A percentile compares a stretch with the other conserved stretches of the same genome.
These are phyloP conservation scores for Tupaia tana DNA, from an alignment of 2,113 vertebrate species.

Conservation along the genomic window DNA sequence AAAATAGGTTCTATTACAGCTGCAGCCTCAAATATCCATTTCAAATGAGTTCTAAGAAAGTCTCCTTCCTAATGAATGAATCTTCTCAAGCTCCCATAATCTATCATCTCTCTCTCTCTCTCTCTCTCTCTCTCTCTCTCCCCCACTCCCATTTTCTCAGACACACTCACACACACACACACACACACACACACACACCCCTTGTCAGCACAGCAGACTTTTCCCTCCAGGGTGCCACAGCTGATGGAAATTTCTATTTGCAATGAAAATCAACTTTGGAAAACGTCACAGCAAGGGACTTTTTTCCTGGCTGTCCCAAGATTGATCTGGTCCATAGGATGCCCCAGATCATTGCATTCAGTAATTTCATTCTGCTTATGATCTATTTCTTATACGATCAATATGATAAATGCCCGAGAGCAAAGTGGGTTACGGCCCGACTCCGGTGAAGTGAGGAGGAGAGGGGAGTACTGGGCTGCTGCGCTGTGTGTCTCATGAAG, in stretches of 20 bases:
- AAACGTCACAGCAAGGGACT: constrained; percentile 74
- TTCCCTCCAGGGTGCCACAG: constrained; percentile 63
- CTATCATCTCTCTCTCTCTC: neutral
- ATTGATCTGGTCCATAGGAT: constrained; percentile 81
- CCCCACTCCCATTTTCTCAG: neutral
- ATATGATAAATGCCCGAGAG: constrained; percentile 84
- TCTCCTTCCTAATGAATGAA: constrained; percentile 3
- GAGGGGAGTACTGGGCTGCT: constrained; percentile 61
- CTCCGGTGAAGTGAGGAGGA: constrained; percentile 39
- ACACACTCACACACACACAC: neutral
- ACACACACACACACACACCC: neutral
- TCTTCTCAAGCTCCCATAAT: neutral
- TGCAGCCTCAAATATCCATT: constrained; percentile 17
- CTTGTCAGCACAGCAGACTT: constrained; percentile 34
- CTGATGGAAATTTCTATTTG: constrained; percentile 83
- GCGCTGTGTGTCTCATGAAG: constrained; percentile 83
- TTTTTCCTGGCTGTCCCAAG: constrained; percentile 71
- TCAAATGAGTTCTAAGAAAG: constrained; percentile 32
- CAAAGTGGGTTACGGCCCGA: constrained; percentile 59
- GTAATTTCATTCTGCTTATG: constrained; percentile 85
- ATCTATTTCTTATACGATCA: constrained; percentile 84
- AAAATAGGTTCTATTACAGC: constrained; percentile 1
- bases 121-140: neutral
- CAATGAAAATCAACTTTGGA: constrained; percentile 85
- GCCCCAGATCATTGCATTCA: constrained; percentile 84